These are phyloP conservation scores for Liolophura sinensis DNA, from an alignment of 1,140 invertebrate species.

Conservation along the genomic window DNA sequence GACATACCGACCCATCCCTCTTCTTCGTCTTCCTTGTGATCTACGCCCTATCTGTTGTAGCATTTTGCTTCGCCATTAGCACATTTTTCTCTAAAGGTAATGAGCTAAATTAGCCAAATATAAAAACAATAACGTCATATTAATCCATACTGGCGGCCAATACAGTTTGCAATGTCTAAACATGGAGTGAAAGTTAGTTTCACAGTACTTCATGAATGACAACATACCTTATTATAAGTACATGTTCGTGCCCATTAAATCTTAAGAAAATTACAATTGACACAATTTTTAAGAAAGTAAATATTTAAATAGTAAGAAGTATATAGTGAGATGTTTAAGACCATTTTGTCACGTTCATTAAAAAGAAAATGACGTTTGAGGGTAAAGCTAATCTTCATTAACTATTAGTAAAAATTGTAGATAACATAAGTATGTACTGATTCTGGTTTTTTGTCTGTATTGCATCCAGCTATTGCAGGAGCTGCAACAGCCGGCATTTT, in stretches of 20 bases:
- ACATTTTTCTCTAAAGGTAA: constrained; percentile 67
- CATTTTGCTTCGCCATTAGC: constrained; percentile 62
- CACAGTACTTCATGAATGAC: background rate
- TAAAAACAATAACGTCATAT: constrained; percentile 6
- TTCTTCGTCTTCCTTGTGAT: constrained; percentile 62
- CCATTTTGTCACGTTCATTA: too few species aligned
- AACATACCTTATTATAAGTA: background rate
- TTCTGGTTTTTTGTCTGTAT: constrained; percentile 10
- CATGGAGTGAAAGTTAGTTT: background rate
- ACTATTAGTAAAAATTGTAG: too few species aligned
- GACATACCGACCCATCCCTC: constrained; percentile 56
- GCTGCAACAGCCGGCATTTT: constrained; percentile 47
- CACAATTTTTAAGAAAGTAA: too few species aligned
- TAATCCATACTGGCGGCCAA: constrained; percentile 3
- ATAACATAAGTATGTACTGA: too few species aligned
- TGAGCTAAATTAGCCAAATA: constrained; percentile 10
- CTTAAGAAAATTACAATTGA: too few species aligned
- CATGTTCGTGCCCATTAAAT: too few species aligned
- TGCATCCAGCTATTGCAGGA: constrained; percentile 44
- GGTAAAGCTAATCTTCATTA: too few species aligned
- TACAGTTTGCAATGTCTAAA: background rate
- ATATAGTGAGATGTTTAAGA: background rate
- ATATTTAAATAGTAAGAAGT: too few species aligned
- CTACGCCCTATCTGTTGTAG: constrained; percentile 62
- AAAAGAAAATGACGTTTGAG: too few species aligned